phyloP scores from a whole-genome alignment of 2,113 vertebrate genomes.

The Taurulus bubalis region DNA sequence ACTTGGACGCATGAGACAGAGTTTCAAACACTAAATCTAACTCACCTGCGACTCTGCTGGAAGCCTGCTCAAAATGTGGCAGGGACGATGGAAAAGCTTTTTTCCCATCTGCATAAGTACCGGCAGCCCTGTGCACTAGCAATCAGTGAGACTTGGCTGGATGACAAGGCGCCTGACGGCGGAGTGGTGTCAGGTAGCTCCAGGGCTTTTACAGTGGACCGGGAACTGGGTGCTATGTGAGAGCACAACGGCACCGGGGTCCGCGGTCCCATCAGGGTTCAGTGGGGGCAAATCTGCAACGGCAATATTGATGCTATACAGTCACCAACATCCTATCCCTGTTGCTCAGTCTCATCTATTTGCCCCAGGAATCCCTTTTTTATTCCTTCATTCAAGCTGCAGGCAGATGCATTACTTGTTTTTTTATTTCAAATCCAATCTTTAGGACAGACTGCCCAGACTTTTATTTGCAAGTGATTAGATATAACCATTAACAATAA shows the following conservation, averaged over 20 bases:
- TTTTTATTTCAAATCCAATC: slow-evolving; percentile 53
- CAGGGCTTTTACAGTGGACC: slow-evolving; percentile 55
- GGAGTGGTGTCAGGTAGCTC: slow-evolving; percentile 73
- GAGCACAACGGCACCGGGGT: slow-evolving; percentile 33
- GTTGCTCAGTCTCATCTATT: slow-evolving; percentile 36
- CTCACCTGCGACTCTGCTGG: slow-evolving; percentile 43
- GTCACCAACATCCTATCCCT: slow-evolving; percentile 40
- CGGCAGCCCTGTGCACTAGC: slow-evolving; percentile 53
- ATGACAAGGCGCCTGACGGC: slow-evolving; percentile 73
- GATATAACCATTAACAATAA: slow-evolving; percentile 49
- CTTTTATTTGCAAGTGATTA: slow-evolving; percentile 50
- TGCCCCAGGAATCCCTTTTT: slow-evolving; percentile 33
- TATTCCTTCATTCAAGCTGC: slow-evolving; percentile 31
- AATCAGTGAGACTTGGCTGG: slow-evolving; percentile 70
- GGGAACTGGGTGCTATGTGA: slow-evolving; percentile 37
- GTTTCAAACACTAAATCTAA: slow-evolving; percentile 25
- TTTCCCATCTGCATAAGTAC: slow-evolving; percentile 67
- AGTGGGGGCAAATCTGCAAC: slow-evolving; percentile 69
- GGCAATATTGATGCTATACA: slow-evolving; percentile 55
- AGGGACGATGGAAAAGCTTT: slow-evolving; percentile 60
- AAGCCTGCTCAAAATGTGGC: slow-evolving; percentile 52
- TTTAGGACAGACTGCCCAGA: slow-evolving; percentile 27
- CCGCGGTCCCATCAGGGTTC: slow-evolving; percentile 66
- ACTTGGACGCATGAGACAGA: slow-evolving; percentile 14
- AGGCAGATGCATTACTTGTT: slow-evolving; percentile 16